Evolutionary conservation across 2,888 invertebrate species (phyloP), one percentile per base, ranked within the genome.

Genomic region (Cenopis cana): DNA sequence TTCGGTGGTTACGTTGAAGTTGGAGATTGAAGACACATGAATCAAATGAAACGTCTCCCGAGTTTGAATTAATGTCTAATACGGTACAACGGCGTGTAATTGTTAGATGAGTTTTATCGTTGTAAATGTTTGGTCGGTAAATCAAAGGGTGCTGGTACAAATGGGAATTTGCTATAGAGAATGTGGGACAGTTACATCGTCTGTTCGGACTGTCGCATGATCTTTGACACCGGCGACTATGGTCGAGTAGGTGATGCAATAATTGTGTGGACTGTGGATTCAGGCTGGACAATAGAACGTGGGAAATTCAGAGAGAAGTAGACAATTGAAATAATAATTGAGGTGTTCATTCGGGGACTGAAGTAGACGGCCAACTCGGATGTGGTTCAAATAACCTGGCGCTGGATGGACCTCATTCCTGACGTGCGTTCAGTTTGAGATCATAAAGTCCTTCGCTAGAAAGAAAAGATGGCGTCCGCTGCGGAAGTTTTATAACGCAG

Each of bases 1-100:
- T 1, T 11, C 0, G 62, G 49, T 38, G 17, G 54, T 49, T 71
- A 62, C 12, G 65, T 29, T 68, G n/a, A 36, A 66, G n/a, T 49
- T 33, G 33, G n/a, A 33, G 60, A 67, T 67, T 61, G 73, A 67
- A 67, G 57, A 65, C 65, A 52, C 61, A 74, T 74, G 73, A 74
- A 74, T 73, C 73, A 73, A 69, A 73, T 17, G 54, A 78, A 80
- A 82, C 83, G 82, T 83, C 81, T 74, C 56, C 41, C 56, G 67
- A 24, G 57, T 36, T 18, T 29, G 73, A 69, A 71, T 71, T 74
- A 74, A 69, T 71, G 73, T 74, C 71, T 74, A 74, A 68, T 88
- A 83, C 85, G 79, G 85, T 79, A 84, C 83, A 81, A 82, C 82
- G 80, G 84, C 89, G 80, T 87, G 88, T 90, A 90, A 90, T 90